phyloP scores from a whole-genome alignment of 1,140 invertebrate genomes.

The Rhizoglyphus robini region DNA sequence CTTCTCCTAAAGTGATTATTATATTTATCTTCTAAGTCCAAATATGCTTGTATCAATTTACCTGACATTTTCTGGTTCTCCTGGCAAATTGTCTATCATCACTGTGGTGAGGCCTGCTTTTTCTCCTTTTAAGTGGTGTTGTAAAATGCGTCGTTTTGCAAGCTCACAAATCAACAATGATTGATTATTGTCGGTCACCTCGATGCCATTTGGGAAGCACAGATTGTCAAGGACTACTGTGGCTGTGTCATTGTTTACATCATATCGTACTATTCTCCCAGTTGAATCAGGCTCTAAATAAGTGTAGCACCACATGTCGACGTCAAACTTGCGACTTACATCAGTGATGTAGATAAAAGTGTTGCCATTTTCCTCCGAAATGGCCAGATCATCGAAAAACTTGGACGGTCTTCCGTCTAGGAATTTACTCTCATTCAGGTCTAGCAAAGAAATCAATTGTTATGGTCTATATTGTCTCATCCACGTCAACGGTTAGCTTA shows the following conservation, averaged over 20 bases:
- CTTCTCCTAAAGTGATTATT: neutral
- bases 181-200: conserved; percentile 53
- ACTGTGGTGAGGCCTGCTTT: conserved; percentile 55
- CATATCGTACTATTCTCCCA: conserved; percentile 19
- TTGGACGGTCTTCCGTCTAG: conserved; percentile 2
- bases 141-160: conserved; percentile 33
- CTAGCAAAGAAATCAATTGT: neutral
- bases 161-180: conserved; percentile 55
- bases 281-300: conserved; percentile 12
- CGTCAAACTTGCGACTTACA: conserved; percentile 18
- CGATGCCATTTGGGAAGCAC: conserved; percentile 33
- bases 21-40: neutral
- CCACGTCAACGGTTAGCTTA: neutral
- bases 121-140: conserved; percentile 58
- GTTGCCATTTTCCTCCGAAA: neutral
- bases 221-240: conserved; percentile 9
- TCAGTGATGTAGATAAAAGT: conserved; percentile 18
- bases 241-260: neutral
- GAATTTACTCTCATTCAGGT: neutral
- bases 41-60: conserved; percentile 35
- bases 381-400: conserved; percentile 20
- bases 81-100: conserved; percentile 59
- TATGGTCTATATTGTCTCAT: neutral
- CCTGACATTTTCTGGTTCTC: conserved; percentile 60
- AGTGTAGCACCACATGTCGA: conserved; percentile 2